A percentile compares a stretch with the other conserved stretches of the same genome.
Evolutionary conservation across 2,797 vertebrate species (phyloP).

Genomic region (Crocidura indochinensis): DNA sequence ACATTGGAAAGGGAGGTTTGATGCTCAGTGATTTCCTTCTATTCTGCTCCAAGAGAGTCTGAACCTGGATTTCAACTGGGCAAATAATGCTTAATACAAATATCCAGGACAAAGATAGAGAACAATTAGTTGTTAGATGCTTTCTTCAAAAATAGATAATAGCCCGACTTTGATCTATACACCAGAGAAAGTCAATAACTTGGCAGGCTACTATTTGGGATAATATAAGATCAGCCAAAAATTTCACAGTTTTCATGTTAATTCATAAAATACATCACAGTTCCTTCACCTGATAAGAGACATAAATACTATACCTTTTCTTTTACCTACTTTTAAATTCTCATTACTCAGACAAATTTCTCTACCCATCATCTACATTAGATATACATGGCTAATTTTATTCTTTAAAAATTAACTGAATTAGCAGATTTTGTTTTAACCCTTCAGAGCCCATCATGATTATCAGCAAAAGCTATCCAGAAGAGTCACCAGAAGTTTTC

Average conservation of each 20-base stretch:
- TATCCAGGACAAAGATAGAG: conserved; percentile 67
- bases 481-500: conserved; percentile 41
- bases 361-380: not conserved
- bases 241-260: conserved; percentile 67
- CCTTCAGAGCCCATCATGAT: not conserved
- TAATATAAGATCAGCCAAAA: conserved; percentile 67
- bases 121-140: conserved; percentile 67
- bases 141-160: conserved; percentile 28
- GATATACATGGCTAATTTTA: not conserved
- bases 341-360: not conserved
- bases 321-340: not conserved
- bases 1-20: not conserved
- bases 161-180: conserved; percentile 48
- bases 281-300: conserved; percentile 22
- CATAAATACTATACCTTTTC: conserved; percentile 50
- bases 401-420: conserved; percentile 30
- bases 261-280: conserved; percentile 51
- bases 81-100: conserved; percentile 55
- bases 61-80: conserved; percentile 41
- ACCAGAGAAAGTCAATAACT: conserved; percentile 53
- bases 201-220: conserved; percentile 47
- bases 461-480: conserved; percentile 17
- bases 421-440: conserved; percentile 50
- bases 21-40: not conserved
- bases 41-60: not conserved